Evolutionary conservation across 1,140 invertebrate genomes (phyloP), one percentile per base, ranked within the genome.

Genomic region (Drosophila mayri): DNA sequence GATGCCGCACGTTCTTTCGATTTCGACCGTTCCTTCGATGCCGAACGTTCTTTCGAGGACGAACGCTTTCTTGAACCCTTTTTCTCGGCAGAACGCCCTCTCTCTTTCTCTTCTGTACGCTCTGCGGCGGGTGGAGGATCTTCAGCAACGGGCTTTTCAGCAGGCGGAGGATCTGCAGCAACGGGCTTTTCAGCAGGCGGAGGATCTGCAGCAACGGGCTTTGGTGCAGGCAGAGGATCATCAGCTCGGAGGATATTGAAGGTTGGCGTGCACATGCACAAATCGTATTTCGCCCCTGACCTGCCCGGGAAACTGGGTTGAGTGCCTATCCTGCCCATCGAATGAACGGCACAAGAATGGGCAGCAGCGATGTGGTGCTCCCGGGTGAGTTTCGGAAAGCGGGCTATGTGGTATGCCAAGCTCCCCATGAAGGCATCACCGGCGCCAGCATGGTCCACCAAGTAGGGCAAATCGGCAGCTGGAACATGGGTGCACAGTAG

Each of bases 361-460:
- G 97, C 95, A 70, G 95, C 95, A 71, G 93, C 92, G 28, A 98
- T 95, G 58, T 94, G 94, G 84, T 96, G 94, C 84, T 95, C 93
- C 46, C 97, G 92, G 16, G 94, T 71, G 25, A 96, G 79, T 18
- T 94, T 70, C 7, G 94, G 94, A 77, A 95, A 91, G 50, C 94
- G 93, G 0, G 96, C 94, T 37, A 97, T 92, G 81, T 95, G 97
- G 84, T 95, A 98, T 6, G 96, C 97, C 58, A 99, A 92, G 14
- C 96, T 95, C 38, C 98, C 98, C 59, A 98, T 94, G 94, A 99
- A 99, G 28, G 97, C 96, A 94, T 99, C 98, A 11, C 98, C 97
- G 58, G 97, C 98, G 22, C 97, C 97, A 5, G 97, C 97, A 28
- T 96, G 96, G 93, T 99, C 98, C 0, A 98, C 94, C 73, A 97